Base-by-base conservation (phyloP, 2,797 vertebrate species). In the Rhincodon typus region DNA sequence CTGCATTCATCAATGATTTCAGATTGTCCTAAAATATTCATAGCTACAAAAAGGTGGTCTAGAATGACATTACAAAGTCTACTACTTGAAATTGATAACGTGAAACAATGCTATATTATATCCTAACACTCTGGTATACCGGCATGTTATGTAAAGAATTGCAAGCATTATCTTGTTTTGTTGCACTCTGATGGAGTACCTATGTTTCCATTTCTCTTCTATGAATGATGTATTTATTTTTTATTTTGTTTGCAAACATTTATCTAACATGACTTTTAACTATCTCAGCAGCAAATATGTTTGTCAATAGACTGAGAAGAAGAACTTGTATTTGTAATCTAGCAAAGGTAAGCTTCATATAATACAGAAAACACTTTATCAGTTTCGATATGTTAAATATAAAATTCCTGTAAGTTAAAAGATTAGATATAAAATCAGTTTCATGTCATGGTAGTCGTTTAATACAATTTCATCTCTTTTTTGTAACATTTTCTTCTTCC, bases 311-410 rank as follows among this genome's bases (percentile, higher is more conserved):
- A 96, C 96, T 98, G 23, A 95, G 96, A 96, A 97, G 97, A 96
- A 97, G 97, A 96, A 97, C 96, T 0, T 97, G 97, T 82, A 97
- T 98, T 96, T 97, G 97, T 96, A 97, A 97, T 96, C 96, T 97
- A 95, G 97, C 96, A 0, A 98, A 97, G 97, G 97, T 97, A 97
- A n/a, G 46, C 17, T 72, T 27, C 34, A 91, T 17, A 66, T 67
- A 67, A 66, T 50, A 72, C 25, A 72, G 67, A 0, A 13, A 70
- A 72, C 8, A 50, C 25, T 94, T 72, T 46, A 13, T 90, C 12
- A 19, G 88, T 66, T n/a, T 34, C 66, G 88, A 62, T 34, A 13
- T 0, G 62, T 8, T 66, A 91, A 38, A 66, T 66, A 66, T 67
- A 90, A 90, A 90, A 62, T 15, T 13, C 84, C 42, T 25, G 27